Base-by-base conservation (phyloP, 2,888 invertebrate species). In the Julus scandinavius region DNA sequence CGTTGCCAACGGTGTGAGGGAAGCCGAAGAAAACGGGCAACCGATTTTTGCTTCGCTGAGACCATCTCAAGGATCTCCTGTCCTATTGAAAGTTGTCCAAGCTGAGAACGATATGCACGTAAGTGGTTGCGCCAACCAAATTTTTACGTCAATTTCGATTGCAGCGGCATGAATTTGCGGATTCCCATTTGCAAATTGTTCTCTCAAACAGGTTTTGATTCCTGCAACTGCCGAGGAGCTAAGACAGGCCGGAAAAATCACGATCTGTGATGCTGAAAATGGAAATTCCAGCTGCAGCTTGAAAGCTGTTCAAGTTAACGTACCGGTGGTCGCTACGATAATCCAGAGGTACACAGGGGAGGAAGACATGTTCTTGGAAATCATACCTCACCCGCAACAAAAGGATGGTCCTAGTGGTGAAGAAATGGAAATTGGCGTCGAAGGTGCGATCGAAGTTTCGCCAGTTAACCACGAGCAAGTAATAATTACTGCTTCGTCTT, bases 11-110 rank as follows among this genome's bases (percentile, higher is more conserved):
- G 95, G 95, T 5, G 95, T 96, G 95, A 94, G 94, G 87, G 93
- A 94, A 11, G 95, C 95, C 5, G 91, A 95, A 89, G 93, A 94
- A 7, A 94, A 94, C 2, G 94, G 94, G 85, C 95, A 95, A 91
- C 95, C 94, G 0, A 95, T 96, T 0, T 96, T 96, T 91, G 96
- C 95, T 0, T 92, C 96, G 87, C 92, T 95, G 87, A 95, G 95
- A 90, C 95, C 95, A 17, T 93, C 94, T 83, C 94, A 94, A 90
- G 95, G 95, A 13, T 94, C 94, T 88, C 95, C 95, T 0, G 95
- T 95, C 0, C 92, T 96, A 86, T 95, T 96, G 17, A 95, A 95
- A 91, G 94, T 96, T 0, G 92, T 95, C 88, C 93, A 94, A 90
- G 94, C 94, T 92, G 88, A 93, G 92, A 91, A 93, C 92, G 91